Conservation (phyloP, 2,113 vertebrate species). For the Mugil cephalus region DNA sequence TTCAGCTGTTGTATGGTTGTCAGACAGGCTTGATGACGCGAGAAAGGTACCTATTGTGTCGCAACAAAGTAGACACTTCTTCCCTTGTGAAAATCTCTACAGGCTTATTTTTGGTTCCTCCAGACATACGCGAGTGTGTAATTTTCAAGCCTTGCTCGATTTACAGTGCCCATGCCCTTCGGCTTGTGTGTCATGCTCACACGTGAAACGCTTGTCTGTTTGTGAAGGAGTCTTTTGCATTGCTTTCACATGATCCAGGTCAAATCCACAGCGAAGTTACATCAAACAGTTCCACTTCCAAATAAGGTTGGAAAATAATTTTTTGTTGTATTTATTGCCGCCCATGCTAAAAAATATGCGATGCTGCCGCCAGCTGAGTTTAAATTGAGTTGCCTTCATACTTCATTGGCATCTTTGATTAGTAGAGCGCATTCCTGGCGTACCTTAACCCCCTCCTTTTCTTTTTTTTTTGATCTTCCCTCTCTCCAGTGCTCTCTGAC, state of each 20-base stretch:
- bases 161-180: conserved; percentile 47
- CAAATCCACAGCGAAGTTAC: conserved; percentile 25
- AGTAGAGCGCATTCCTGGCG: conserved; percentile 17
- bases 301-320: conserved; percentile 43
- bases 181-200: conserved; percentile 63
- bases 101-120: conserved; percentile 51
- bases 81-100: conserved; percentile 41
- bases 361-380: conserved; percentile 35
- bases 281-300: conserved; percentile 39
- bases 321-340: conserved; percentile 28
- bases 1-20: conserved; percentile 59
- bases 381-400: conserved; percentile 27
- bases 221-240: conserved; percentile 29
- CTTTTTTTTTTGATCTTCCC: neutral
- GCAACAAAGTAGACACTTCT: conserved; percentile 55
- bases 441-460: conserved; percentile 6
- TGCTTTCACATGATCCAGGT: conserved; percentile 63
- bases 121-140: conserved; percentile 62
- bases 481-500: conserved; percentile 84
- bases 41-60: conserved; percentile 67
- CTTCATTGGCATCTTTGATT: conserved; percentile 38
- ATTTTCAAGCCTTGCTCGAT: conserved; percentile 57
- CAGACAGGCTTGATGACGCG: conserved; percentile 51
- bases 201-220: conserved; percentile 54
- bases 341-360: conserved; percentile 41